These are phyloP conservation scores for Taenioides sp. DNA, from an alignment of 2,797 vertebrate genomes.

Conservation along the genomic window DNA sequence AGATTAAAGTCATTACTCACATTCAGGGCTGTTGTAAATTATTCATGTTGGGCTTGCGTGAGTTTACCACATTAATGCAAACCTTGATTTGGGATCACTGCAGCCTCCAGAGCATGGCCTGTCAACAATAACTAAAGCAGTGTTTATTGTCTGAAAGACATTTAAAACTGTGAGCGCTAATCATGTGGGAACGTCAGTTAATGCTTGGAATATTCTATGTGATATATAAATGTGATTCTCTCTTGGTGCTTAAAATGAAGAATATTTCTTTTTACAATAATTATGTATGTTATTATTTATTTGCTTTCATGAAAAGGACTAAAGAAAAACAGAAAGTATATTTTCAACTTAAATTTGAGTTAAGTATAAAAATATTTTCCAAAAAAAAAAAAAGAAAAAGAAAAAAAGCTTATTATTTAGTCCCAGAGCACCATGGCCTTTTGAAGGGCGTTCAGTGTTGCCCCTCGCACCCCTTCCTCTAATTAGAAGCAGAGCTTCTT, in stretches of 20 bases:
- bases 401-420: background rate
- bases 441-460: conserved; percentile 31
- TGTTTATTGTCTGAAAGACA: conserved; percentile 59
- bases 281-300: background rate
- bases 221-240: background rate
- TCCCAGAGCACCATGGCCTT: background rate
- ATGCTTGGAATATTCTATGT: background rate
- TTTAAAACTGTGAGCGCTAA: conserved; percentile 24
- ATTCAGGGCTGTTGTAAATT: conserved; percentile 73
- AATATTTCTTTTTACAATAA: background rate
- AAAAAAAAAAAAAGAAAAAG: background rate
- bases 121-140: conserved; percentile 68
- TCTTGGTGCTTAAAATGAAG: background rate
- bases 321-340: background rate
- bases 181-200: conserved; percentile 21
- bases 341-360: background rate
- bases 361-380: background rate
- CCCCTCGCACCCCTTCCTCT: conserved; percentile 15
- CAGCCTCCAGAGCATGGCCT: conserved; percentile 52
- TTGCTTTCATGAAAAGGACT: background rate
- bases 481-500: conserved; percentile 73
- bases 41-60: conserved; percentile 66
- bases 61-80: conserved; percentile 66
- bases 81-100: conserved; percentile 59
- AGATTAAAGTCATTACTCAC: conserved; percentile 75